A percentile compares a stretch with the other conserved stretches of the same genome.
phyloP scores from a whole-genome alignment of 53 echinoderm and acorn worm species.

The Stichopus horrens region DNA sequence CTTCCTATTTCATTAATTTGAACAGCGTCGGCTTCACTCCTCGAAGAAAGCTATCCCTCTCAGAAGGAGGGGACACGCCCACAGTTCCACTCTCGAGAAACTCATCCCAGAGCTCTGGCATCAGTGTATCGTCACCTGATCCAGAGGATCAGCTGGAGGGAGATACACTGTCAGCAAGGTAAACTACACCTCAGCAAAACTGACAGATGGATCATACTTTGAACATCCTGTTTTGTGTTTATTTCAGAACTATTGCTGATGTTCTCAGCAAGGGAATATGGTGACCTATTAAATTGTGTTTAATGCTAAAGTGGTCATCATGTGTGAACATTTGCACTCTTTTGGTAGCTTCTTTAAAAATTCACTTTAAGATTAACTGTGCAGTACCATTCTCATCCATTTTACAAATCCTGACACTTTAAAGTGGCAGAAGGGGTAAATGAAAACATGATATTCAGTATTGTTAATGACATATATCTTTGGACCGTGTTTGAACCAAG shows the following conservation, averaged over 20 bases:
- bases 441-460: too few relatives aligned
- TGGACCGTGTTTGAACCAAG: too few relatives aligned
- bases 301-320: too few relatives aligned
- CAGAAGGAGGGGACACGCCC: constrained; percentile 71
- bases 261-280: too few relatives aligned
- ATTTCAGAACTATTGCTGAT: neutral
- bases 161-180: neutral
- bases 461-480: too few relatives aligned
- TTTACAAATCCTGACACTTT: too few relatives aligned
- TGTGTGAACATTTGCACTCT: too few relatives aligned
- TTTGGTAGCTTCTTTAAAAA: too few relatives aligned
- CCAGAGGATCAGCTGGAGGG: neutral
- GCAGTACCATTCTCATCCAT: too few relatives aligned
- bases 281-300: too few relatives aligned
- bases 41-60: constrained; percentile 70
- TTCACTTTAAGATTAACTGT: too few relatives aligned
- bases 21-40: constrained; percentile 76
- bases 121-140: constrained; percentile 6
- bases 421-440: too few relatives aligned
- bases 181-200: neutral
- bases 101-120: constrained; percentile 82
- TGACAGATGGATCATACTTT: neutral
- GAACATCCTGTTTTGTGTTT: neutral
- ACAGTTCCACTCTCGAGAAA: constrained; percentile 52
- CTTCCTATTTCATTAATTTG: neutral